Evolutionary conservation across 2,113 vertebrate species (phyloP).

Genomic region (Pelecanus crispus): DNA sequence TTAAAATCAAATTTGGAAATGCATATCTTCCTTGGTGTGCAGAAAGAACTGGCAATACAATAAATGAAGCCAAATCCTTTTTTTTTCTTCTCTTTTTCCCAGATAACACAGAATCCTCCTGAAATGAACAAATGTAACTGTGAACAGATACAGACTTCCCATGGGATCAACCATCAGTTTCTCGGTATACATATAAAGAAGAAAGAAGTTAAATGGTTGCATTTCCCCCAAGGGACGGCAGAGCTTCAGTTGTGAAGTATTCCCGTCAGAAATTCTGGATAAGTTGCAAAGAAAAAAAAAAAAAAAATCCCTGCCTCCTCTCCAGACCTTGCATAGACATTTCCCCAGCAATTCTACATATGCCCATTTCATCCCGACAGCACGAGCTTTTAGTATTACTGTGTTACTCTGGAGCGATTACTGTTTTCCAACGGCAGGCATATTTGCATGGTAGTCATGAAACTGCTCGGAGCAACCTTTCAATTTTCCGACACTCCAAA

Average conservation of each 20-base stretch:
- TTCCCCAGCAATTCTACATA: neutral
- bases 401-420: neutral
- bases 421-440: neutral
- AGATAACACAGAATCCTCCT: neutral
- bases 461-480: neutral
- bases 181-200: neutral
- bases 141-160: neutral
- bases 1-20: neutral
- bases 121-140: neutral
- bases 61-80: neutral
- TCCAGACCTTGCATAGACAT: neutral
- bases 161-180: neutral
- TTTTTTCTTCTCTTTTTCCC: neutral
- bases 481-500: neutral
- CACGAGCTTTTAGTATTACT: neutral
- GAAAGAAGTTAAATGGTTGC: constrained; percentile 15
- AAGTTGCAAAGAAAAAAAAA: neutral
- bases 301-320: neutral
- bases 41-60: neutral
- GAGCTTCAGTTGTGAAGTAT: neutral
- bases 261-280: constrained; percentile 7
- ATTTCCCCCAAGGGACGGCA: neutral
- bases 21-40: neutral
- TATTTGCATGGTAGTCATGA: neutral
- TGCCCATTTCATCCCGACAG: neutral